Percentiles rank a stretch among this genome's conserved stretches.
Conservation (phyloP, 2,113 vertebrate species). For the Engraulis encrasicolus region DNA sequence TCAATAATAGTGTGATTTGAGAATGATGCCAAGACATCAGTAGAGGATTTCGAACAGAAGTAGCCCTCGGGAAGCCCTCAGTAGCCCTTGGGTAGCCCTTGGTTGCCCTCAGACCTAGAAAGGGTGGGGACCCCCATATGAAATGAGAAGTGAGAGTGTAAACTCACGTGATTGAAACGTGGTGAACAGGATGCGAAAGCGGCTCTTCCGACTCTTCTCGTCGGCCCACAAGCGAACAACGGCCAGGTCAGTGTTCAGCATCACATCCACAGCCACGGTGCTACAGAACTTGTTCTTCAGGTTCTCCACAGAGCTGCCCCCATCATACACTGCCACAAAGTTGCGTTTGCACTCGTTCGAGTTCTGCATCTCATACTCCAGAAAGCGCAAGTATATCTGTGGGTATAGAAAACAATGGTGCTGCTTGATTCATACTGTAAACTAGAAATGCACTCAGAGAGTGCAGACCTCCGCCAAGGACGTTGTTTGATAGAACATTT, state of each 20-base stretch:
- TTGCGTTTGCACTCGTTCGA: conserved; percentile 98
- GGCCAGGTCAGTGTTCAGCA: conserved; percentile 88
- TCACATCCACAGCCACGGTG: conserved; percentile 96
- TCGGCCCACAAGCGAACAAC: conserved; percentile 98
- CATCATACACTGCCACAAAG: conserved; percentile 96
- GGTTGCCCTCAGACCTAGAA: no score
- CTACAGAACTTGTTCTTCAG: conserved; percentile 97
- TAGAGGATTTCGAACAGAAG: no score
- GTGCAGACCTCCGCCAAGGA: no score
- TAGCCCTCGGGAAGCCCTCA: no score
- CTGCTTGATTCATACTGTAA: no score
- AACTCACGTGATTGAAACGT: conserved; percentile 95
- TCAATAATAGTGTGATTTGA: no score
- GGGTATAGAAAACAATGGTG: conserved; percentile 28
- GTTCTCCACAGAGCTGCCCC: conserved; percentile 94
- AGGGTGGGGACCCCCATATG: no score
- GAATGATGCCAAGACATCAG: no score
- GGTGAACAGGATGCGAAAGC: conserved; percentile 96
- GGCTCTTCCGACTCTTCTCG: conserved; percentile 91
- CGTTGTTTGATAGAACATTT: no score
- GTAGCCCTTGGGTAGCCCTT: no score
- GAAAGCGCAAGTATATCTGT: conserved; percentile 94
- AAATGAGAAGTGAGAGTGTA: neutral
- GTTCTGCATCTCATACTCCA: conserved; percentile 99
- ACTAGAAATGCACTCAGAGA: no score